These are phyloP conservation scores for Brachypodius melanocephalos DNA, from an alignment of 2,113 vertebrate genomes.

Conservation along the genomic window DNA sequence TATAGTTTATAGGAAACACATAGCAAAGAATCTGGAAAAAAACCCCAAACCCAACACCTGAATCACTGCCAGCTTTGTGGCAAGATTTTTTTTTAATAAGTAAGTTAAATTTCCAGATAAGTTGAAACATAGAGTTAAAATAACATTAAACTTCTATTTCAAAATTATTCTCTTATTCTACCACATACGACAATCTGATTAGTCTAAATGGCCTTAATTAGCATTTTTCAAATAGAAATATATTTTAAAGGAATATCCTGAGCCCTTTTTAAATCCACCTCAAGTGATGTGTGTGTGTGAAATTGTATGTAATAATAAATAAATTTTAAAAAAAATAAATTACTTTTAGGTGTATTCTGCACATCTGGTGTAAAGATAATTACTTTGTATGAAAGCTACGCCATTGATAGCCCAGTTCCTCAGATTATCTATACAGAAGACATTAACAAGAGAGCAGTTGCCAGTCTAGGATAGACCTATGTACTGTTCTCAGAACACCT, in stretches of 20 bases:
- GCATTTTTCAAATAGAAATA: background rate
- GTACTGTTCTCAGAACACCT: background rate
- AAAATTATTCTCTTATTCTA: background rate
- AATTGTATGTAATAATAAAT: background rate
- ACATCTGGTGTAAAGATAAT: background rate
- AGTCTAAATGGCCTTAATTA: background rate
- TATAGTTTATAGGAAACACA: background rate
- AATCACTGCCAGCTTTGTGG: background rate
- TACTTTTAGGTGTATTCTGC: background rate
- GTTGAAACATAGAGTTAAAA: background rate
- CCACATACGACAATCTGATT: background rate
- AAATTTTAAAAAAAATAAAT: no score
- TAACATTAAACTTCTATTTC: background rate
- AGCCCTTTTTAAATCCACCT: background rate
- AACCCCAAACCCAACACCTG: background rate
- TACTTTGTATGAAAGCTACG: background rate
- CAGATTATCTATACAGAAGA: background rate
- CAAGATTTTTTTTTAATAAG: background rate
- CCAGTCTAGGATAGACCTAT: background rate
- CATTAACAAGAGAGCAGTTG: background rate
- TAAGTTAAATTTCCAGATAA: background rate
- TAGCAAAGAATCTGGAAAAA: background rate
- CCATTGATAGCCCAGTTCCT: background rate
- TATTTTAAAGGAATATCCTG: background rate
- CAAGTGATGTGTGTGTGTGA: fast-evolving